Percentiles rank a stretch among this genome's conserved stretches.
Conservation (phyloP, 2,113 vertebrate species). For the Serilophus lunatus region DNA sequence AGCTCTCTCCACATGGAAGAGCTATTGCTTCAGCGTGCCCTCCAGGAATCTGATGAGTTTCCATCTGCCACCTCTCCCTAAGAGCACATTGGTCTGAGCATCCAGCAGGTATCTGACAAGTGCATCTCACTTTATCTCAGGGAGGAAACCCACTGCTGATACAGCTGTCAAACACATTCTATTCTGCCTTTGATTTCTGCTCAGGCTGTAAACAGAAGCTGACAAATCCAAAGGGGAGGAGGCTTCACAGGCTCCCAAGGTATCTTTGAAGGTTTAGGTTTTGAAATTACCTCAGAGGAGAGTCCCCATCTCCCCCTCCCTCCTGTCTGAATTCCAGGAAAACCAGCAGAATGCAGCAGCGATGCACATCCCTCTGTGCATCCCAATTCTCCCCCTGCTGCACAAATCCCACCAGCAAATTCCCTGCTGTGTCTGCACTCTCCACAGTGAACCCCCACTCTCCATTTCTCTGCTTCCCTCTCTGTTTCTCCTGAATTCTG, state of each 20-base stretch:
- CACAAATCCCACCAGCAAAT: not conserved
- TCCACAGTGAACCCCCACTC: not conserved
- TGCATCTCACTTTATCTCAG: not conserved
- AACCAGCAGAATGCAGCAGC: not conserved
- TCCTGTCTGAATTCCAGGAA: not conserved
- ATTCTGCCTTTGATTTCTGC: conserved; percentile 21
- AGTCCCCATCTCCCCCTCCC: not conserved
- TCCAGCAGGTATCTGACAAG: not conserved
- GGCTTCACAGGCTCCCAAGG: not conserved
- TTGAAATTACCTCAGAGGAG: not conserved
- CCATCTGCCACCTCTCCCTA: not conserved
- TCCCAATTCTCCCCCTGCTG: not conserved
- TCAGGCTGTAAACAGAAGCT: conserved; percentile 36
- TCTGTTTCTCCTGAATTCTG: not conserved
- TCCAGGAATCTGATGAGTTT: not conserved
- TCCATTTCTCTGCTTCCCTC: not conserved
- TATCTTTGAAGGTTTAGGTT: not conserved
- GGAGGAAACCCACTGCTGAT: conserved; percentile 14
- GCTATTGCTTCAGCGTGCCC: not conserved
- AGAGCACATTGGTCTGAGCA: not conserved
- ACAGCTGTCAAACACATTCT: conserved; percentile 17
- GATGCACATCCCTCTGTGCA: not conserved
- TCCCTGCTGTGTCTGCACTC: not conserved
- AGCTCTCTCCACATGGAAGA: not conserved
- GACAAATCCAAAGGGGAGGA: conserved; percentile 13